phyloP scores from a whole-genome alignment of 2,113 vertebrate genomes.

The Vimba vimba region DNA sequence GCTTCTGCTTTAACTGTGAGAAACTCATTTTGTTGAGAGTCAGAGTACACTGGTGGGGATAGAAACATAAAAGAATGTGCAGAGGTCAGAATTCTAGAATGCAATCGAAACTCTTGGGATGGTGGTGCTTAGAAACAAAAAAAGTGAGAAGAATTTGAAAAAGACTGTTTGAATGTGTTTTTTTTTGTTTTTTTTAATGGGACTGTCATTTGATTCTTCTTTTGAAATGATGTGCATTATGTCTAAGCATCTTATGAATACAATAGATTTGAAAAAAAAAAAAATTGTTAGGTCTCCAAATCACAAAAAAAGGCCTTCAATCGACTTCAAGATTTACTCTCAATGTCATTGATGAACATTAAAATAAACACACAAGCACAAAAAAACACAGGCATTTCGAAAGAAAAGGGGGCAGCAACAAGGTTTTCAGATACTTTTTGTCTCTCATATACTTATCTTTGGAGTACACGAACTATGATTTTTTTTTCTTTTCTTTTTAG shows the following conservation, averaged over 20 bases:
- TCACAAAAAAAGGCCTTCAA: neutral
- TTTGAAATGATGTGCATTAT: neutral
- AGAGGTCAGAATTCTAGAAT: neutral
- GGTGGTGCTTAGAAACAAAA: neutral
- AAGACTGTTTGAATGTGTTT: neutral
- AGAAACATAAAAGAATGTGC: neutral
- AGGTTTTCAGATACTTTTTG: neutral
- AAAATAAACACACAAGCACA: neutral
- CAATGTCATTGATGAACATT: neutral
- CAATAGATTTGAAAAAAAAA: neutral
- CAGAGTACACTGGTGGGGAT: constrained; percentile 10
- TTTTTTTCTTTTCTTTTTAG: neutral
- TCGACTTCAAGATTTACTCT: neutral
- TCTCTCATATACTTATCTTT: neutral
- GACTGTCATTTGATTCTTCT: neutral
- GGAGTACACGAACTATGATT: neutral
- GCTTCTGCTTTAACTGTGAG: constrained; percentile 6
- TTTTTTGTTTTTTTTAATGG: neutral
- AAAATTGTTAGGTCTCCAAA: neutral
- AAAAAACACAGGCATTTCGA: neutral
- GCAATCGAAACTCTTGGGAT: neutral
- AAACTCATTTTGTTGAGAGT: constrained; percentile 5
- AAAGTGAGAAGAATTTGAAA: neutral
- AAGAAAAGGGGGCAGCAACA: neutral
- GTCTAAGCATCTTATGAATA: neutral